These are phyloP conservation scores for Sylvilagus floridanus DNA, from an alignment of 2,797 vertebrate species.

Conservation along the genomic window DNA sequence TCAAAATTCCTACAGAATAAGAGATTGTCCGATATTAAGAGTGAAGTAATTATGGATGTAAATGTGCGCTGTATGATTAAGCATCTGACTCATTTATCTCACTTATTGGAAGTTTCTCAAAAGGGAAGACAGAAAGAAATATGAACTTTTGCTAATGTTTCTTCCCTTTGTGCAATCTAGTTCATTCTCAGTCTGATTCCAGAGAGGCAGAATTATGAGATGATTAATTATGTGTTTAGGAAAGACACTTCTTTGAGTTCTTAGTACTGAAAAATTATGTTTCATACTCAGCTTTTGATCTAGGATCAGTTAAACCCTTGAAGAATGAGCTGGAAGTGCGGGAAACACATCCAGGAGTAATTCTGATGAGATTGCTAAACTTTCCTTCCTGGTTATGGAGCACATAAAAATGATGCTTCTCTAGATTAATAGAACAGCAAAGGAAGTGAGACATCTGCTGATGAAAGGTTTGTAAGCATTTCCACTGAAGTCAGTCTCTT, in stretches of 20 bases:
- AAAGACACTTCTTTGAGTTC: slow-evolving; percentile 35
- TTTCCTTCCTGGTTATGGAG: background rate
- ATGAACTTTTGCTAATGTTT: slow-evolving; percentile 62
- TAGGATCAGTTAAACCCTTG: slow-evolving; percentile 56
- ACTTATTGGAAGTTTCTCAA: slow-evolving; percentile 63
- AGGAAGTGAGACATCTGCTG: background rate
- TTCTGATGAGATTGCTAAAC: slow-evolving; percentile 34
- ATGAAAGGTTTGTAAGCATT: background rate
- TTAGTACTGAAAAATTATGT: slow-evolving; percentile 33
- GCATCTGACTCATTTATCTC: slow-evolving; percentile 17
- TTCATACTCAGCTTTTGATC: slow-evolving; percentile 47
- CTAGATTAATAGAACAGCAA: slow-evolving; percentile 55
- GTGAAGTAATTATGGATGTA: background rate
- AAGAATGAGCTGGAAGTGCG: slow-evolving; percentile 20
- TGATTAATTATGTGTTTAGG: slow-evolving; percentile 73
- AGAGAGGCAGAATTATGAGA: slow-evolving; percentile 42
- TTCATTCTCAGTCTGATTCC: slow-evolving; percentile 44
- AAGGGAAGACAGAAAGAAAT: slow-evolving; percentile 35
- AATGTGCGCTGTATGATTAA: background rate
- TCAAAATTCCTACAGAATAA: slow-evolving; percentile 35
- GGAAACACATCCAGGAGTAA: background rate
- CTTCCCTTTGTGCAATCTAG: background rate
- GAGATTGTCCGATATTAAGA: background rate
- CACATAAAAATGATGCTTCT: slow-evolving; percentile 60
- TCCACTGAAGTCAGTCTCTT: background rate